A percentile compares a stretch with the other conserved stretches of the same genome.
Conservation (phyloP, 2,797 vertebrate genomes). For the Gila robusta region DNA sequence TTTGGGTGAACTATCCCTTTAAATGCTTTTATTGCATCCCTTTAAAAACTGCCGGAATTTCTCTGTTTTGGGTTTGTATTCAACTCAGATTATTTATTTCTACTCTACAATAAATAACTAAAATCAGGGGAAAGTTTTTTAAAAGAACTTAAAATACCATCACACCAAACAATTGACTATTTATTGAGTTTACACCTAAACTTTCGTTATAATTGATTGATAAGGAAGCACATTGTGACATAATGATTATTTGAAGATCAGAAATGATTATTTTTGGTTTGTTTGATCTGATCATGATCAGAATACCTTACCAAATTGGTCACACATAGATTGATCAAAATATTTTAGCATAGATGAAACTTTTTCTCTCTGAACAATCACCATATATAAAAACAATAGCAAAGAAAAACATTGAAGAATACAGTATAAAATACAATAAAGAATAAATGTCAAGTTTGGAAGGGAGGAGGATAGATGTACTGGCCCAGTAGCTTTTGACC, state of each 20-base stretch:
- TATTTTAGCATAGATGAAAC: not conserved
- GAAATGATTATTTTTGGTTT: no score
- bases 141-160: not conserved
- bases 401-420: not conserved
- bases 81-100: not conserved
- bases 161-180: not conserved
- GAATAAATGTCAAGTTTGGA: slow-evolving; percentile 44
- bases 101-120: not conserved
- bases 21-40: not conserved
- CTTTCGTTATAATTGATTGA: no score
- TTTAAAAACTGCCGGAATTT: not conserved
- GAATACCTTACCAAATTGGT: not conserved
- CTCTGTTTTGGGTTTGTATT: not conserved
- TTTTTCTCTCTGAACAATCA: not conserved
- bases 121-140: no score
- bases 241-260: no score
- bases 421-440: not conserved
- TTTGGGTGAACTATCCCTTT: no score
- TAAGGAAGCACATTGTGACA: not conserved
- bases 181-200: not conserved
- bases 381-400: not conserved
- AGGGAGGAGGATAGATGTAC: slow-evolving; percentile 47
- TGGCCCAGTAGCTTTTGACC: slow-evolving; percentile 33
- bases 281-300: not conserved
- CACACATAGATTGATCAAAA: not conserved